Conservation (phyloP, 2,888 invertebrate genomes). For the Caenorhabditis becei region DNA sequence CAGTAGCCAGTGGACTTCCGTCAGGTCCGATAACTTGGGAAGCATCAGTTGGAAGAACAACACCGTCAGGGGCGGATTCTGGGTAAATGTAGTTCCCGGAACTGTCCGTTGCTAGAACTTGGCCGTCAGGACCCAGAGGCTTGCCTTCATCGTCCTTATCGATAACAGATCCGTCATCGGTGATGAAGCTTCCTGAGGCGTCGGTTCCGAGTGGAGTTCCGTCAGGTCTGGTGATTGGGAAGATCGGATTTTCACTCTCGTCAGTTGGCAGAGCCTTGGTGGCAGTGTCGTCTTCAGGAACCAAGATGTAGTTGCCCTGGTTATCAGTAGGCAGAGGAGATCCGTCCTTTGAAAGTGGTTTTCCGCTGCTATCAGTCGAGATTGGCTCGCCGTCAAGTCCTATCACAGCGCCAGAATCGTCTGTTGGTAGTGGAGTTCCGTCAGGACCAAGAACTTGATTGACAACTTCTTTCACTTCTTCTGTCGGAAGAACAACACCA, state of each 20-base stretch:
- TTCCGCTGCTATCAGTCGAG: too few relatives aligned
- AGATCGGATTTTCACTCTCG: slow-evolving; percentile 46
- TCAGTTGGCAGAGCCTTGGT: slow-evolving; percentile 70
- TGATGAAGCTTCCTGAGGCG: slow-evolving; percentile 52
- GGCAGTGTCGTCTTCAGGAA: slow-evolving; percentile 37
- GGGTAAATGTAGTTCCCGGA: slow-evolving; percentile 51
- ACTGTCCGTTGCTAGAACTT: slow-evolving; percentile 59
- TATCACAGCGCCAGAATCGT: too few relatives aligned
- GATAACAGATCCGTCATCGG: slow-evolving; percentile 7
- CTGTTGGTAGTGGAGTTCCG: too few relatives aligned
- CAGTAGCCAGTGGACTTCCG: slow-evolving; percentile 61
- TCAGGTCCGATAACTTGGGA: slow-evolving; percentile 53
- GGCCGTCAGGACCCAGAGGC: slow-evolving; percentile 15
- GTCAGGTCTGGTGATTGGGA: slow-evolving; percentile 41
- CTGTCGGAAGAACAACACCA: slow-evolving; percentile 25
- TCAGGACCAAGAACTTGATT: too few relatives aligned
- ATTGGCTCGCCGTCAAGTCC: too few relatives aligned
- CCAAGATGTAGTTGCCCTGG: slow-evolving; percentile 64
- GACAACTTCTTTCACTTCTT: too few relatives aligned
- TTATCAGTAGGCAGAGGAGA: slow-evolving; percentile 63
- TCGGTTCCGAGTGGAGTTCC: slow-evolving; percentile 51
- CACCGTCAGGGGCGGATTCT: slow-evolving; percentile 29
- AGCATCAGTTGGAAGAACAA: slow-evolving; percentile 38
- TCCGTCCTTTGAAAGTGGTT: too few relatives aligned
- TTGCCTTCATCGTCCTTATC: slow-evolving; percentile 7